Evolutionary conservation across 2,113 vertebrate species (phyloP).

Genomic region (Talpa occidentalis): DNA sequence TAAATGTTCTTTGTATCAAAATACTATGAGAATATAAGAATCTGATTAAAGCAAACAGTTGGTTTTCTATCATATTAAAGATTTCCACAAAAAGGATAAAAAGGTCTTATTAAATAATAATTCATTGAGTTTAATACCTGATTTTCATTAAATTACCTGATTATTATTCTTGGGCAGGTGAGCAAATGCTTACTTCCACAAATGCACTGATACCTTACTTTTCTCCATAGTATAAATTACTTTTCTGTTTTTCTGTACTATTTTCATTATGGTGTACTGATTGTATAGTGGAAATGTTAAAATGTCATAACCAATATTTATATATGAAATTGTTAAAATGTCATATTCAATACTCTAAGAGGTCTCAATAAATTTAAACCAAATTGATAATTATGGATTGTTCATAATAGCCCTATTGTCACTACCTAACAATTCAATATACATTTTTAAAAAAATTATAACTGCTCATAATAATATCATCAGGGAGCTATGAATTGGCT

Average conservation of each 20-base stretch:
- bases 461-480: not conserved
- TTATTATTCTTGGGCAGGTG: not conserved
- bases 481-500: not conserved
- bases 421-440: constrained; percentile 36
- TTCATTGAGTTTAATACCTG: not conserved
- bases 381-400: not conserved
- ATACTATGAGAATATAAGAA: not conserved
- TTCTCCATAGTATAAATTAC: not conserved
- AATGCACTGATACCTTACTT: not conserved
- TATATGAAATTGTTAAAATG: constrained; percentile 37
- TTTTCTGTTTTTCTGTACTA: not conserved
- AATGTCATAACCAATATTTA: constrained; percentile 28
- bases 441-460: constrained; percentile 29
- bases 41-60: not conserved
- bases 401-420: not conserved
- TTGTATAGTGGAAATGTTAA: constrained; percentile 36
- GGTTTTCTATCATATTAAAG: not conserved
- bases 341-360: not conserved
- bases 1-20: not conserved
- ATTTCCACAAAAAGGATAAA: not conserved
- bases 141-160: constrained; percentile 28
- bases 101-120: not conserved
- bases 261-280: not conserved
- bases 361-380: not conserved
- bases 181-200: not conserved